These are phyloP conservation scores for Mya arenaria DNA, from an alignment of 1,140 invertebrate genomes.

Conservation along the genomic window DNA sequence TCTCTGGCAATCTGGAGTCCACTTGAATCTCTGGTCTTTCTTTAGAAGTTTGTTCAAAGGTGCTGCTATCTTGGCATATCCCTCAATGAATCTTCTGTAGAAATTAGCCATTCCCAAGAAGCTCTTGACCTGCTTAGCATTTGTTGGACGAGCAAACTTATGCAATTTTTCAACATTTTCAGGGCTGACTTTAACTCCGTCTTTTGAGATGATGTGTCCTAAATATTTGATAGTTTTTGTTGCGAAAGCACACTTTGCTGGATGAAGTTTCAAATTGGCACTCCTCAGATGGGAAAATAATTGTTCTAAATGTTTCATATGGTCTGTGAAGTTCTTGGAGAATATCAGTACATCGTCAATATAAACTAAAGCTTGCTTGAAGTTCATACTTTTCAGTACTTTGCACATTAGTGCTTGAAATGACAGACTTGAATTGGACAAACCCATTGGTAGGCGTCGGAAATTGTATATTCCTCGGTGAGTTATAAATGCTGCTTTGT, in stretches of 20 bases:
- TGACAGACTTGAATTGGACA: constrained; percentile 12
- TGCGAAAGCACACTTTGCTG: constrained; percentile 13
- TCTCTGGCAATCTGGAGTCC: too few species aligned
- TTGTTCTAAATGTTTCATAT: constrained; percentile 38
- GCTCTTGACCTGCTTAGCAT: too few species aligned
- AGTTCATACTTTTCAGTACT: constrained; percentile 50
- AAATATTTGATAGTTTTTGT: too few species aligned
- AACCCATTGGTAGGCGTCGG: constrained; percentile 55
- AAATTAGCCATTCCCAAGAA: too few species aligned
- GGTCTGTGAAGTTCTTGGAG: constrained; percentile 35
- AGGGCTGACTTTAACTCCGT: too few species aligned
- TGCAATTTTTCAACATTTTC: too few species aligned
- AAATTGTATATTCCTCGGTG: constrained; percentile 55
- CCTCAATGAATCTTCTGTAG: too few species aligned
- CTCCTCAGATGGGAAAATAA: constrained; percentile 3
- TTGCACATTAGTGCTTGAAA: constrained; percentile 48
- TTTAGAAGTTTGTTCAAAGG: too few species aligned
- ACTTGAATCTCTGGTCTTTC: too few species aligned
- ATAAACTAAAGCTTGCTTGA: constrained; percentile 43
- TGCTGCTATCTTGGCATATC: too few species aligned
- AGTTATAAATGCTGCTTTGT: constrained; percentile 62
- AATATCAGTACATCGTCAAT: constrained; percentile 59
- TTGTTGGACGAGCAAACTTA: too few species aligned
- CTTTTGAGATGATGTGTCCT: too few species aligned
- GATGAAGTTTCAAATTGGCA: constrained; percentile 65